Conservation (phyloP, 2,113 vertebrate genomes). For the Emydocephalus ijimae region DNA sequence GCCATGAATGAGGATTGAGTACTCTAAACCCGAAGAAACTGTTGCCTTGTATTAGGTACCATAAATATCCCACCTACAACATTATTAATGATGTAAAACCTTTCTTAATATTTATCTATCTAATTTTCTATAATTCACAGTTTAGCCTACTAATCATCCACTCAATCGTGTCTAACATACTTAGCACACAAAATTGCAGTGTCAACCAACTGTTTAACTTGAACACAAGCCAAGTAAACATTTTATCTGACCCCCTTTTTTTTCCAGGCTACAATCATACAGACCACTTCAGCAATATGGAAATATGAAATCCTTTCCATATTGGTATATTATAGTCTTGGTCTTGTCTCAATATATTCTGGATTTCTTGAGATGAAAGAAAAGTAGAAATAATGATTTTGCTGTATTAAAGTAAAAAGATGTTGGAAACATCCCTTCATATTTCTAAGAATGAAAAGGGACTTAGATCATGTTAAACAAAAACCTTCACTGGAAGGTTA, state of each 20-base stretch:
- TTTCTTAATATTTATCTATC: slow-evolving; percentile 14
- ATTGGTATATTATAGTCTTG: not conserved
- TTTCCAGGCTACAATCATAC: not conserved
- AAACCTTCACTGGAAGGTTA: not conserved
- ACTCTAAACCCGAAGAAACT: not conserved
- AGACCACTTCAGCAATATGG: not conserved
- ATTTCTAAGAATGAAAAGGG: not conserved
- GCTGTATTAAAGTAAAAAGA: not conserved
- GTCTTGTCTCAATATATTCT: not conserved
- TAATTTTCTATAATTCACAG: not conserved
- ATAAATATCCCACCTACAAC: not conserved
- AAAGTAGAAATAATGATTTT: not conserved
- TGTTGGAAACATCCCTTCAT: not conserved
- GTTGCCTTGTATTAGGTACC: not conserved
- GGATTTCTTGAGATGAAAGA: not conserved
- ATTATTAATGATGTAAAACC: slow-evolving; percentile 2
- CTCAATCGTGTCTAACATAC: not conserved
- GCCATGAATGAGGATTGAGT: not conserved
- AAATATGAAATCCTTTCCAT: not conserved
- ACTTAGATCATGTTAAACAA: not conserved
- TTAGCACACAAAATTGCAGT: not conserved
- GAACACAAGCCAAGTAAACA: not conserved
- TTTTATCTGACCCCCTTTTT: not conserved
- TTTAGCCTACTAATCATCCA: not conserved
- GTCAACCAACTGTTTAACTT: not conserved